Conservation (phyloP, 64 coral and sea anemone genomes). For the Pachyseris speciosa region DNA sequence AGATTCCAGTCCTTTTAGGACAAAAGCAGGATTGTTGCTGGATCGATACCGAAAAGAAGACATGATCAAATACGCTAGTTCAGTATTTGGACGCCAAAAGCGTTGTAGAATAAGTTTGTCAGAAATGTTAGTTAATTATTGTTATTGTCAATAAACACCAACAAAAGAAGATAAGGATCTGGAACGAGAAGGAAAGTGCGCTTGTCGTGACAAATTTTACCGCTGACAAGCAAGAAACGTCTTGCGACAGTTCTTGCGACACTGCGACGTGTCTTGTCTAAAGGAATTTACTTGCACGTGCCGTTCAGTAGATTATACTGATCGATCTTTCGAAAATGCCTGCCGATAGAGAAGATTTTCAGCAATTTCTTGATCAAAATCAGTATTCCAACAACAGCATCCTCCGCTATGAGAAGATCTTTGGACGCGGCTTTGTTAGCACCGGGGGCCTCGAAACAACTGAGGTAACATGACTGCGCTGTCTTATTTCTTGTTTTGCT, state of each 20-base stretch:
- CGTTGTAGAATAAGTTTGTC: background rate
- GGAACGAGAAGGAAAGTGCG: background rate
- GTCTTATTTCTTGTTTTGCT: background rate
- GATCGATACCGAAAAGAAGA: constrained; percentile 82
- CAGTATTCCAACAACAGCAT: constrained; percentile 86
- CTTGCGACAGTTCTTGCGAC: too few relatives aligned
- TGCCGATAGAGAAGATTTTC: constrained; percentile 62
- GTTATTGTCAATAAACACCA: background rate
- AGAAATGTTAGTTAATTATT: background rate
- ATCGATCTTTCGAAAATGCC: background rate
- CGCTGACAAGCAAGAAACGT: background rate
- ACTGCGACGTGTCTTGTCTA: background rate
- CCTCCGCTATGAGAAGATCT: constrained; percentile 93
- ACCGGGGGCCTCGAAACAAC: constrained; percentile 96
- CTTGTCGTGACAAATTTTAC: background rate
- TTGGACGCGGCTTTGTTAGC: constrained; percentile 94
- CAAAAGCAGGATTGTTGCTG: constrained; percentile 61
- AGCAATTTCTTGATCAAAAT: constrained; percentile 94
- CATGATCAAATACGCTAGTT: constrained; percentile 49
- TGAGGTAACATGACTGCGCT: constrained; percentile 51
- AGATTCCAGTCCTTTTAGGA: constrained; percentile 84
- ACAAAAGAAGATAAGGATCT: background rate
- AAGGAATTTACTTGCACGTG: background rate
- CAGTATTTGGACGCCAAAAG: background rate
- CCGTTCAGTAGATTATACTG: background rate